Conservation (phyloP, 2,888 invertebrate species). For the Iphiclides podalirius region DNA sequence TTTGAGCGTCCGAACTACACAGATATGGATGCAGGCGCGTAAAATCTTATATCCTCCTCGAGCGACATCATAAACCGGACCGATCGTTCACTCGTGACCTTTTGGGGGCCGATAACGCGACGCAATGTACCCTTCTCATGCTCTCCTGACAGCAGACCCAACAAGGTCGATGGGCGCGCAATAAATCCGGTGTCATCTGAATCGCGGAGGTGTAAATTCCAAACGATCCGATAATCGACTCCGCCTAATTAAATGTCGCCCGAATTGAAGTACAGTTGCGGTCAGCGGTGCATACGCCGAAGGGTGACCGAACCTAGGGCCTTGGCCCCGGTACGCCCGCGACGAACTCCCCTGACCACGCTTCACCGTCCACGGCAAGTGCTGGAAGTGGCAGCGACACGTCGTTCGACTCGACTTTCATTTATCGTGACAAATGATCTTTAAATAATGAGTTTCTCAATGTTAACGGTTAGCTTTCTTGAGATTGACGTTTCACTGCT, state of each 20-base stretch:
- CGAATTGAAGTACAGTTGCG: constrained; percentile 20
- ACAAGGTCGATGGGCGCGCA: neutral
- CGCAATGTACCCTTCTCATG: no score
- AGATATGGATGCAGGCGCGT: no score
- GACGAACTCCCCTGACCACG: constrained; percentile 21
- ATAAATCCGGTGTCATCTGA: constrained; percentile 17
- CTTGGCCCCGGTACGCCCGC: constrained; percentile 30
- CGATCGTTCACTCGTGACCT: constrained; percentile 15
- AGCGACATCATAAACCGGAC: constrained; percentile 9
- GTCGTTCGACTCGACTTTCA: no score
- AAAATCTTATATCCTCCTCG: neutral
- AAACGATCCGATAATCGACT: constrained; percentile 19
- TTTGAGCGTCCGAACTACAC: no score
- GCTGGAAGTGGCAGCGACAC: constrained; percentile 21
- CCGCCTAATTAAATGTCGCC: constrained; percentile 21
- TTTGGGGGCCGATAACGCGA: no score
- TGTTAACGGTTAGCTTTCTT: no score
- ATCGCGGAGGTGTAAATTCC: constrained; percentile 19
- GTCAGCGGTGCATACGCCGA: constrained; percentile 13
- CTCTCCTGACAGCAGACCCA: neutral
- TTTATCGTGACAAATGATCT: neutral
- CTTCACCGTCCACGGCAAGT: constrained; percentile 9
- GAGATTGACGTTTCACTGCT: no score
- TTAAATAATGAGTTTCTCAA: no score
- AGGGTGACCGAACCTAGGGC: constrained; percentile 36